These are phyloP conservation scores for Scomber japonicus DNA, from an alignment of 2,113 vertebrate species.

Conservation along the genomic window DNA sequence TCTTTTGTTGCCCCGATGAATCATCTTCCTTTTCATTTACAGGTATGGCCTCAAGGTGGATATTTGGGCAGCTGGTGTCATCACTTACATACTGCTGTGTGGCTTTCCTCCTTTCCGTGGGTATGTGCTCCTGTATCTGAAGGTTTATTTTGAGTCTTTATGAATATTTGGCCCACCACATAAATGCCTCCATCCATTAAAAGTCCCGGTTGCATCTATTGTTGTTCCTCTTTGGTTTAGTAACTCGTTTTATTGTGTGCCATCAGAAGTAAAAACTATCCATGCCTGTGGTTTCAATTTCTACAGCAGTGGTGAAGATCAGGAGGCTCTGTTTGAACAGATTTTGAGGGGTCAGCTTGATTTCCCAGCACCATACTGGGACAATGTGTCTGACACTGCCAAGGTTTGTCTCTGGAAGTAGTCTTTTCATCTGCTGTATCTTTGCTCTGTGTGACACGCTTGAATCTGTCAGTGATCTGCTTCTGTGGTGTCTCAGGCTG, in stretches of 20 bases:
- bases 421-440: conserved; percentile 6
- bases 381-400: conserved; percentile 93
- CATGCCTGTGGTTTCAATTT: conserved; percentile 9
- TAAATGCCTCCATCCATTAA: not conserved
- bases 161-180: too few species aligned
- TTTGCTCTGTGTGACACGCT: not conserved
- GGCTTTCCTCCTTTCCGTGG: conserved; percentile 97
- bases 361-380: conserved; percentile 95
- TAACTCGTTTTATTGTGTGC: too few species aligned
- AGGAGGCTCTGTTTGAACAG: conserved; percentile 95
- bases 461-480: conserved; percentile 9
- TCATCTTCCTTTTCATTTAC: conserved; percentile 47
- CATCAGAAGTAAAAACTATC: too few species aligned
- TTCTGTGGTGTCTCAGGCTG: not conserved
- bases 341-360: conserved; percentile 94
- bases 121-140: conserved; percentile 80
- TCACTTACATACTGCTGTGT: conserved; percentile 97
- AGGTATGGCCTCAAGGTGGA: conserved; percentile 98
- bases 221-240: too few species aligned
- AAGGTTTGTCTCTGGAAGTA: conserved; percentile 85
- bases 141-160: too few species aligned
- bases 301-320: conserved; percentile 90
- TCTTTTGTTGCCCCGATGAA: not conserved
- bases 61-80: conserved; percentile 98
- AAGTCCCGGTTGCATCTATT: not conserved